Evolutionary conservation across 2,888 invertebrate genomes (phyloP).

Genomic region (Epistrophella euchroma): DNA sequence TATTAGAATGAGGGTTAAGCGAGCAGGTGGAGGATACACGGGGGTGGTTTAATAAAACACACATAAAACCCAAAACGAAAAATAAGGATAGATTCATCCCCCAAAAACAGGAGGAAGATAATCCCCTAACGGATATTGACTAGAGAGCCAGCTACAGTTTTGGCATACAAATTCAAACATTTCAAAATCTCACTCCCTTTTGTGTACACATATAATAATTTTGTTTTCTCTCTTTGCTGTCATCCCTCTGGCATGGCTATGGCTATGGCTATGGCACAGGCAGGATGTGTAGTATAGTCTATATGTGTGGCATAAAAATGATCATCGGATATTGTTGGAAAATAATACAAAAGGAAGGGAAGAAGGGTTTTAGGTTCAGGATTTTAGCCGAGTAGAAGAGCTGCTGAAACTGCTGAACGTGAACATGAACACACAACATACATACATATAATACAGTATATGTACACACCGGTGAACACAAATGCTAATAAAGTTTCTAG

Average conservation of each 20-base stretch:
- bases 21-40: slow-evolving; percentile 53
- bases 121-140: slow-evolving; percentile 74
- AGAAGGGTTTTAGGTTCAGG: slow-evolving; percentile 15
- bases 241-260: too few relatives aligned
- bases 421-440: neutral
- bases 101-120: slow-evolving; percentile 60
- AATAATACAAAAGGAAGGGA: neutral
- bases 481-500: slow-evolving; percentile 76
- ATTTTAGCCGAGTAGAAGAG: slow-evolving; percentile 11
- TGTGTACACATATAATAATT: slow-evolving; percentile 13
- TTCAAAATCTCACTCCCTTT: slow-evolving; percentile 34
- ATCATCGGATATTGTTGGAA: slow-evolving; percentile 65
- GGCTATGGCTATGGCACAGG: too few relatives aligned
- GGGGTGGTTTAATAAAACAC: slow-evolving; percentile 65
- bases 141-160: slow-evolving; percentile 72
- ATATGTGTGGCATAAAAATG: slow-evolving; percentile 63
- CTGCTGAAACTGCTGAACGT: neutral
- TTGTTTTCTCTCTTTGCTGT: neutral
- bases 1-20: neutral
- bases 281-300: slow-evolving; percentile 25
- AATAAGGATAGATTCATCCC: slow-evolving; percentile 52
- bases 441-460: too few relatives aligned
- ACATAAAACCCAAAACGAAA: slow-evolving; percentile 44
- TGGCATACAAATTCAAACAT: slow-evolving; percentile 74
- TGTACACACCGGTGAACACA: slow-evolving; percentile 53